Conservation (phyloP, 1,140 invertebrate species). For the Tetragnatha versicolor region DNA sequence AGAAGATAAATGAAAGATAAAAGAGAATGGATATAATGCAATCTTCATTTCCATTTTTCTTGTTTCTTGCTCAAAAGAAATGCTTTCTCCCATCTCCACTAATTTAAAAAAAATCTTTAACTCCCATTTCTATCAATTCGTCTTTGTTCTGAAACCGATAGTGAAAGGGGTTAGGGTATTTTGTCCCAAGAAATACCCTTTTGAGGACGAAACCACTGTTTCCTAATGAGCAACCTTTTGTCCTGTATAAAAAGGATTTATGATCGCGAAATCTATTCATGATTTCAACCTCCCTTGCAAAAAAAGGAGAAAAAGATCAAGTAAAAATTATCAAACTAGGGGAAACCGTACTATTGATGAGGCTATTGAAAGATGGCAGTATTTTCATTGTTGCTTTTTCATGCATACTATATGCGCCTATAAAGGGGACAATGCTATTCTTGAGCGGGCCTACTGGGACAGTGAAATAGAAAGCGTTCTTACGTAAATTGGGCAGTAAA, state of each 20-base stretch:
- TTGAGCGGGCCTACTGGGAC: too few species aligned
- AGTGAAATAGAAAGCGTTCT: too few species aligned
- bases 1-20: constrained; percentile 9
- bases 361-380: neutral
- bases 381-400: constrained; percentile 4
- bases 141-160: constrained; percentile 29
- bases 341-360: constrained; percentile 5
- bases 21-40: neutral
- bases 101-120: neutral
- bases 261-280: constrained; percentile 23
- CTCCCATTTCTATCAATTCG: constrained; percentile 15
- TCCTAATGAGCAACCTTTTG: constrained; percentile 25
- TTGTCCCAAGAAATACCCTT: constrained; percentile 4
- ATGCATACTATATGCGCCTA: constrained; percentile 1
- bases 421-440: neutral
- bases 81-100: constrained; percentile 3
- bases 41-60: constrained; percentile 3
- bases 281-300: neutral
- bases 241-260: neutral
- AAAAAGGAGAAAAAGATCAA: constrained; percentile 8
- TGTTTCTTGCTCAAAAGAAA: constrained; percentile 3
- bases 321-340: constrained; percentile 9
- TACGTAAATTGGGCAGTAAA: too few species aligned
- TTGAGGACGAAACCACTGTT: constrained; percentile 23
- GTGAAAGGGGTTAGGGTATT: constrained; percentile 13